These are phyloP conservation scores for Dendrocopos noguchii DNA, from an alignment of 2,113 vertebrate genomes.

Conservation along the genomic window DNA sequence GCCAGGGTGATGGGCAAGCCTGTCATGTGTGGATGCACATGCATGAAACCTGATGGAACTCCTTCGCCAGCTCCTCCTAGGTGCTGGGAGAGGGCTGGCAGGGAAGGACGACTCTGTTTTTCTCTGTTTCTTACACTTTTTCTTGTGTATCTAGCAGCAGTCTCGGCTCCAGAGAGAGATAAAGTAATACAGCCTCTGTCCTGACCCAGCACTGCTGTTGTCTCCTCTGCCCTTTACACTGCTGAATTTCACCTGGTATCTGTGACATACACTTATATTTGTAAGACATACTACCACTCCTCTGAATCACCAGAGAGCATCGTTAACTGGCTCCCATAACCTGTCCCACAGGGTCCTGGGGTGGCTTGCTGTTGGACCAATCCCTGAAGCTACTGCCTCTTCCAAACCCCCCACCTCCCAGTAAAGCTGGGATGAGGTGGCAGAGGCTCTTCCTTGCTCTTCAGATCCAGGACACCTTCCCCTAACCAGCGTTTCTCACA, in stretches of 20 bases:
- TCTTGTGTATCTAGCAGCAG: fast-evolving
- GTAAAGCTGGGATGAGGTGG: neutral
- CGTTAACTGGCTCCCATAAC: neutral
- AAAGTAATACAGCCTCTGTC: neutral
- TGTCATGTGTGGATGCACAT: fast-evolving
- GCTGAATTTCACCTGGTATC: neutral
- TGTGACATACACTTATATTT: neutral
- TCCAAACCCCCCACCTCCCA: neutral
- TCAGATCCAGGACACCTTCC: neutral
- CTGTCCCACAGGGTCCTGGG: neutral
- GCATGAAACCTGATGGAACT: neutral
- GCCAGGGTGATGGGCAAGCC: neutral
- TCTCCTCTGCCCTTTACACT: neutral
- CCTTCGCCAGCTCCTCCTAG: neutral
- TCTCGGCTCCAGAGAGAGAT: neutral
- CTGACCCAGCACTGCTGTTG: neutral
- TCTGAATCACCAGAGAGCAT: neutral
- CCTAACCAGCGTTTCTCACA: neutral
- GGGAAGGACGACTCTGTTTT: neutral
- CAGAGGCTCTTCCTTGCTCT: neutral
- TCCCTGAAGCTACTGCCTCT: neutral
- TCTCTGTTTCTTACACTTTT: neutral
- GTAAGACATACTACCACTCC: fast-evolving
- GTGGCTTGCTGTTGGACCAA: fast-evolving
- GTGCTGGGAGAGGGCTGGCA: neutral